Evolutionary conservation across 1,140 invertebrate species (phyloP), one percentile per base, ranked within the genome.

Genomic region (Plutomurus gul): DNA sequence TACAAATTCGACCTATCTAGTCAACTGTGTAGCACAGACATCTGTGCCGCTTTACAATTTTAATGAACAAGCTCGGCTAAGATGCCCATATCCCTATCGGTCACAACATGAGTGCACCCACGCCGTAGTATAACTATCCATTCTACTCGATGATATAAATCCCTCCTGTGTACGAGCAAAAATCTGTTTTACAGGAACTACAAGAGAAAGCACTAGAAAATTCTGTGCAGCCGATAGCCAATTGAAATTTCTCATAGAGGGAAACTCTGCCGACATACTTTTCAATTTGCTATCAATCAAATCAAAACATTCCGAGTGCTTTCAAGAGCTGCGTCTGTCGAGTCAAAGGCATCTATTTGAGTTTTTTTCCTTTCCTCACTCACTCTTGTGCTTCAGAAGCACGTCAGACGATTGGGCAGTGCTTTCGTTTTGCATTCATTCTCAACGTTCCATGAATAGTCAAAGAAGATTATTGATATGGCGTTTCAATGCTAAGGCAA

Each of bases 231-330:
- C 56, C 56, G 25, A 27, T 10, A 30, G 4, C 56, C 13, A 33
- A 65, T 65, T 65, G 56, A 65, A 65, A 65, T 25, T 65, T 65
- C 56, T 65, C 56, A 65, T 65, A 65, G 25, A 70, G 47, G 47
- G 46, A 51, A 37, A 76, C 33, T 37, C 22, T 4, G 39, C 37
- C 60, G 30, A 27, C 49, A 25, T 36, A 39, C 60, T 76, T 81
- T 77, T 81, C 71, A 77, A 81, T 81, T 71, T 77, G 47, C 36
- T 81, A 81, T 81, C 79, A 81, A 81, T 81, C 79, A 81, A 81
- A 81, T 81, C 79, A 81, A 77, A 77, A 81, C 79, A 81, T 75
- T 81, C 79, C 46, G 75, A 77, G 46, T 77, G 75, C 37, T 60
- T 81, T 80, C 43, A 75, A 74, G 60, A 77, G 75, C 43, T 37